phyloP scores from a whole-genome alignment of 2,888 invertebrate genomes.

The Hydrotaea cyrtoneurina region DNA sequence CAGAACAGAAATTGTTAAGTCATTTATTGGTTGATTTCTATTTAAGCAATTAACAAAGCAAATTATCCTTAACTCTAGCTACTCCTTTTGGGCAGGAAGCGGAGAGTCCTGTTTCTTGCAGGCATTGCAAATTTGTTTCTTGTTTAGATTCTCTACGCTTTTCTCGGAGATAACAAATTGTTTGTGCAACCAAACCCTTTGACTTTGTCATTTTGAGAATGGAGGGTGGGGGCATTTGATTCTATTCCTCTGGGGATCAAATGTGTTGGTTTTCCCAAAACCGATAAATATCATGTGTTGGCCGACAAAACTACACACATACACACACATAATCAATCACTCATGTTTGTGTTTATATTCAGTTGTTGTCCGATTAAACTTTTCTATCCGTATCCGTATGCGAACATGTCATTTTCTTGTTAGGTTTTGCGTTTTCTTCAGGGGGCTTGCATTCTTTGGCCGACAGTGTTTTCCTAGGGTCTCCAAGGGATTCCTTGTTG shows the following conservation, averaged over 20 bases:
- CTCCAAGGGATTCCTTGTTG: constrained; percentile 12
- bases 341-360: constrained; percentile 28
- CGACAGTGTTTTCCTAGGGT: constrained; percentile 50
- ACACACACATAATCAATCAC: constrained; percentile 36
- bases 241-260: constrained; percentile 49
- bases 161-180: constrained; percentile 18
- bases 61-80: constrained; percentile 33
- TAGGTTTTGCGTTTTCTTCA: constrained; percentile 8
- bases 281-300: constrained; percentile 25
- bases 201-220: neutral
- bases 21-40: constrained; percentile 53
- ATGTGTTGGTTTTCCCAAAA: neutral
- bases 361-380: constrained; percentile 1
- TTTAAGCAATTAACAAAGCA: constrained; percentile 38
- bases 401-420: neutral
- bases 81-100: neutral
- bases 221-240: neutral
- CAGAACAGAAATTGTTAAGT: constrained; percentile 52
- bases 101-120: constrained; percentile 41
- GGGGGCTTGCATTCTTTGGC: constrained; percentile 49
- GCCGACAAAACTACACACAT: constrained; percentile 21
- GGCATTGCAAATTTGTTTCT: constrained; percentile 55
- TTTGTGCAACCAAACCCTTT: neutral
- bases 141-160: constrained; percentile 16
- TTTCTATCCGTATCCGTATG: neutral